Conservation (phyloP, 2,113 vertebrate genomes). For the Pelecanoides urinatrix region DNA sequence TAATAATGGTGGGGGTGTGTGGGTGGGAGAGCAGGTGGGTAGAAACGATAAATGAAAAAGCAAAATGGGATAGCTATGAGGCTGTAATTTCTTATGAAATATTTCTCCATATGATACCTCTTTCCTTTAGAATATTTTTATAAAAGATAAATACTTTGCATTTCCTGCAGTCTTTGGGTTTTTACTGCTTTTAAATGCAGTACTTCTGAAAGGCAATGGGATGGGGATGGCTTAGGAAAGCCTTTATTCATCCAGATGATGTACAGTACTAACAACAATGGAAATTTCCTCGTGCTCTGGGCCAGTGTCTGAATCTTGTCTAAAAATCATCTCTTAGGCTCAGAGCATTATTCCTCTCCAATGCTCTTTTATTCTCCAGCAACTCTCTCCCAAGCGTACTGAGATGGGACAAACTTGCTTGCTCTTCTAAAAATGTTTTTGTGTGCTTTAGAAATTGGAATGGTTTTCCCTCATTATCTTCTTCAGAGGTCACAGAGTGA, state of each 20-base stretch:
- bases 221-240: not conserved
- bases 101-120: not conserved
- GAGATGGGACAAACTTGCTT: not conserved
- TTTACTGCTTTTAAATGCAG: not conserved
- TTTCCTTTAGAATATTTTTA: not conserved
- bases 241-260: not conserved
- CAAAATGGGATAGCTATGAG: not conserved
- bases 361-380: not conserved
- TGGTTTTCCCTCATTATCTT: not conserved
- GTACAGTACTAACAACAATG: not conserved
- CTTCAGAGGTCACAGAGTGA: fast-evolving
- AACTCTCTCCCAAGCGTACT: not conserved
- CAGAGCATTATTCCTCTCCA: not conserved
- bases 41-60: not conserved
- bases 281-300: not conserved
- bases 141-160: not conserved
- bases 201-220: not conserved
- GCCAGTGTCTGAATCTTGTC: not conserved
- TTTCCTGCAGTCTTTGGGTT: not conserved
- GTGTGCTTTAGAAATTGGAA: not conserved
- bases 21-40: slow-evolving; percentile 16
- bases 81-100: slow-evolving; percentile 17
- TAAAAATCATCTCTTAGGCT: not conserved
- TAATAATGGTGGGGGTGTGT: not conserved
- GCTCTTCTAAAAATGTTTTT: not conserved